These are phyloP conservation scores for Gallinago nigripennis DNA, from an alignment of 2,797 vertebrate species.

Conservation along the genomic window DNA sequence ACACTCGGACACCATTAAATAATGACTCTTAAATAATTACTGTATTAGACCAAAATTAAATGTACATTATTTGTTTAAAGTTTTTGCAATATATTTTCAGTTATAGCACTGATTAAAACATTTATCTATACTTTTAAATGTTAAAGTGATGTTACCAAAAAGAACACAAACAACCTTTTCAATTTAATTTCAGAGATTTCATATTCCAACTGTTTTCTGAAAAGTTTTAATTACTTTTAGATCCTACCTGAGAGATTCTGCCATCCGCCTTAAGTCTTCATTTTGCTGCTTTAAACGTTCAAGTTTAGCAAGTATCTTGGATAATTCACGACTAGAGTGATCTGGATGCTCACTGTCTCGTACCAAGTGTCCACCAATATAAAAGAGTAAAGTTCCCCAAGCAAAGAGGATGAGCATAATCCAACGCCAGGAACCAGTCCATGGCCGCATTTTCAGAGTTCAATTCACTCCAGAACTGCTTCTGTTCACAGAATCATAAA, in stretches of 20 bases:
- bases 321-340: constrained; percentile 93
- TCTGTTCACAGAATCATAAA: constrained; percentile 73
- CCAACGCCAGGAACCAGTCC: constrained; percentile 99
- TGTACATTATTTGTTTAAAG: background rate
- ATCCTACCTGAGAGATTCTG: constrained; percentile 93
- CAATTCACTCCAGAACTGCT: constrained; percentile 65
- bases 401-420: constrained; percentile 98
- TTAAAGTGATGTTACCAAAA: background rate
- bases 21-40: background rate
- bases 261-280: constrained; percentile 96
- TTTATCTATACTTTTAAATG: background rate
- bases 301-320: constrained; percentile 96
- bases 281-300: constrained; percentile 98
- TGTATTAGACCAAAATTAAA: background rate
- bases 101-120: background rate
- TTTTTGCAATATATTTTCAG: background rate
- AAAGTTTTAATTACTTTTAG: background rate
- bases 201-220: background rate
- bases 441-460: constrained; percentile 93
- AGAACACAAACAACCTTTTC: background rate
- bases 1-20: background rate
- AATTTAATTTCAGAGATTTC: background rate
- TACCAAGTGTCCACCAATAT: constrained; percentile 96
- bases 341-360: constrained; percentile 94
- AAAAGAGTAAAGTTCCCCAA: constrained; percentile 97